phyloP scores from a whole-genome alignment of 92 coral and sea anemone species.

The Phenganax stokvisi region DNA sequence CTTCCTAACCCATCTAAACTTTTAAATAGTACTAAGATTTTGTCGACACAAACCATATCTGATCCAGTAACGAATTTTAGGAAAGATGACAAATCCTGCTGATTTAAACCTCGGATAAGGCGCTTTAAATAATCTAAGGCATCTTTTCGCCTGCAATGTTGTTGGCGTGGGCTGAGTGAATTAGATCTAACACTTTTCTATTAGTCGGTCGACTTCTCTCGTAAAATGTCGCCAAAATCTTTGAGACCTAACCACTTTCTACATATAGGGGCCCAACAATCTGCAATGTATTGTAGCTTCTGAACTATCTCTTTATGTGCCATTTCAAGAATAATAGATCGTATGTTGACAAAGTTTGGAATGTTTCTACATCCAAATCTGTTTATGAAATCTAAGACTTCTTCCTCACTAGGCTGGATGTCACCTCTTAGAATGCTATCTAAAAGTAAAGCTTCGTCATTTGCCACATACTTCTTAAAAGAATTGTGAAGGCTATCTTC shows the following conservation, averaged over 20 bases:
- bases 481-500: no score
- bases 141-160: slow-evolving; percentile 18
- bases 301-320: slow-evolving; percentile 1
- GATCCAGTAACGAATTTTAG: slow-evolving; percentile 43
- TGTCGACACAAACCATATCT: slow-evolving; percentile 41
- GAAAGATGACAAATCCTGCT: slow-evolving; percentile 37
- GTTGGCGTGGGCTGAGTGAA: neutral
- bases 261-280: slow-evolving; percentile 13
- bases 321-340: neutral
- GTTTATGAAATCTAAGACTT: neutral
- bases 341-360: no score
- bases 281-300: neutral
- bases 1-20: slow-evolving; percentile 39
- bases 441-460: no score
- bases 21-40: slow-evolving; percentile 31
- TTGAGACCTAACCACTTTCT: neutral
- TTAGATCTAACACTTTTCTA: neutral
- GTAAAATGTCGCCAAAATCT: neutral
- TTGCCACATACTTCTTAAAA: no score
- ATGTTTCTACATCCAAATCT: neutral
- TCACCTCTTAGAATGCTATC: no score
- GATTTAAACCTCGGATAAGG: slow-evolving; percentile 41
- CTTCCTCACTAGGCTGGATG: no score
- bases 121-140: slow-evolving; percentile 39
- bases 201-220: neutral